A percentile compares a stretch with the other conserved stretches of the same genome.
Evolutionary conservation across 1,140 invertebrate species (phyloP).

Genomic region (Gonioctena quinquepunctata): DNA sequence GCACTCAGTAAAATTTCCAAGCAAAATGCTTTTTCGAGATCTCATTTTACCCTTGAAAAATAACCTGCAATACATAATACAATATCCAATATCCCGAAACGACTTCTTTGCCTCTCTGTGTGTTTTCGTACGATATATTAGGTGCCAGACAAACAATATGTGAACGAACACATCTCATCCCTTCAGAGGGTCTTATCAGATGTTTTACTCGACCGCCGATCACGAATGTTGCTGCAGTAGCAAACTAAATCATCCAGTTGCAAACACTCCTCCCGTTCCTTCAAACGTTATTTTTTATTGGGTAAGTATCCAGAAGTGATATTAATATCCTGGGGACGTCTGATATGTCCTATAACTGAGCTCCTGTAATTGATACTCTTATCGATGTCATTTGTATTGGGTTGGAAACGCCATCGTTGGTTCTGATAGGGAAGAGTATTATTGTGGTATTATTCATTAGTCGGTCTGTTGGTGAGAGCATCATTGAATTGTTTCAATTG

Average conservation of each 20-base stretch:
- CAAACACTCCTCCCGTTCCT: background rate
- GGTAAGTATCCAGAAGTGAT: conserved; percentile 13
- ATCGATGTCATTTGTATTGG: background rate
- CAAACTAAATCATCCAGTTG: conserved; percentile 1
- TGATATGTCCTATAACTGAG: conserved; percentile 6
- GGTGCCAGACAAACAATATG: too few species aligned
- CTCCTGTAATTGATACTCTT: conserved; percentile 8
- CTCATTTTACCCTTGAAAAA: too few species aligned
- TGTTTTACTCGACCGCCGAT: background rate
- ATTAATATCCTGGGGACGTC: conserved; percentile 11
- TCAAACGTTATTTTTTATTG: background rate
- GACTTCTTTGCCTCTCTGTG: too few species aligned
- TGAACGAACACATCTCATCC: too few species aligned
- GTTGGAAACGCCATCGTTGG: background rate
- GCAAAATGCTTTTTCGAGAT: too few species aligned
- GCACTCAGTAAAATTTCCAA: too few species aligned
- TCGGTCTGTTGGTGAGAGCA: background rate
- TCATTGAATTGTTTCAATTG: too few species aligned
- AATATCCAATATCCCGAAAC: too few species aligned
- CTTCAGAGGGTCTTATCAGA: too few species aligned
- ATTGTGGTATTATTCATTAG: background rate
- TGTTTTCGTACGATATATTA: too few species aligned
- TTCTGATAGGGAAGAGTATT: background rate
- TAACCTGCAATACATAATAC: too few species aligned
- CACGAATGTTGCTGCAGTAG: background rate